A percentile compares a stretch with the other conserved stretches of the same genome.
Evolutionary conservation across 2,113 vertebrate species (phyloP).

Genomic region (Aplodontia rufa): DNA sequence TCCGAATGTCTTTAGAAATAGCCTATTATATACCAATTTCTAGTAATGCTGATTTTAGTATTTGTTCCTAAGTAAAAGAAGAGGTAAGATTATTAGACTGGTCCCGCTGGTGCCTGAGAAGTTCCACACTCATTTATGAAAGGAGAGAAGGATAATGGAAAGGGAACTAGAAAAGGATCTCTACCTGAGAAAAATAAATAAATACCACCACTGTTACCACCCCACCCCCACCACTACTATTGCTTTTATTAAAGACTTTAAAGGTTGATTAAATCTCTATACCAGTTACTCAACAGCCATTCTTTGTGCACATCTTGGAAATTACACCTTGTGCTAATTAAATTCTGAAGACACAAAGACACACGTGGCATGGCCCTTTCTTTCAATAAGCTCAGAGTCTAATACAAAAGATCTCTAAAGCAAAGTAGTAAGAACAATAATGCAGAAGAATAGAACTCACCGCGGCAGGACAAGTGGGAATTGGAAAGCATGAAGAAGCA

Average conservation of each 20-base stretch:
- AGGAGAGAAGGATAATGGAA: background rate
- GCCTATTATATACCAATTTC: background rate
- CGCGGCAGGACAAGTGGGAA: background rate
- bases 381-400: background rate
- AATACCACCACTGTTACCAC: background rate
- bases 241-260: background rate
- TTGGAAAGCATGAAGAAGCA: background rate
- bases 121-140: background rate
- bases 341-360: background rate
- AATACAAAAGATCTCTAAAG: background rate
- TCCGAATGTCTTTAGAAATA: background rate
- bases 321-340: background rate
- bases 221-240: accelerated
- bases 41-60: background rate
- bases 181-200: background rate
- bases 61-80: background rate
- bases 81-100: background rate
- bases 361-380: accelerated
- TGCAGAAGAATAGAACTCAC: background rate
- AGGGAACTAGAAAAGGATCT: background rate
- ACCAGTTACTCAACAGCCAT: background rate
- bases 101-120: background rate
- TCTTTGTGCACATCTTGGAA: background rate
- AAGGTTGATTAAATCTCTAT: background rate
- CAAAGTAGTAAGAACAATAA: background rate